These are phyloP conservation scores for Nemotelus pantherinus DNA, from an alignment of 2,888 invertebrate species.

Conservation along the genomic window DNA sequence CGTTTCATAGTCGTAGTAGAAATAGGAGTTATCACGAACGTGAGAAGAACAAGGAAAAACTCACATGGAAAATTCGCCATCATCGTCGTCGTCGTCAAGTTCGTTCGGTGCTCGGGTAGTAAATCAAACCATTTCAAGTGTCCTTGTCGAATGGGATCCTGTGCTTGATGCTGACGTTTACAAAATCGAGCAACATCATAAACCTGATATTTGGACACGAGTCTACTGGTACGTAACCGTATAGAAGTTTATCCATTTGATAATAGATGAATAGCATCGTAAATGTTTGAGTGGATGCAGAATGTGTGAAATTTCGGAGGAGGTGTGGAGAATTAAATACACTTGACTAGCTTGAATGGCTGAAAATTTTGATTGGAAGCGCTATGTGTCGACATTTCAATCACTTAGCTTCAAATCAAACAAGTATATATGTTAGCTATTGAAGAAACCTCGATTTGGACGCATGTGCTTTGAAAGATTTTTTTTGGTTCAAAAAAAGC, in stretches of 20 bases:
- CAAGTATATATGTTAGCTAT: too few species aligned
- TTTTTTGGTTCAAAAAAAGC: too few species aligned
- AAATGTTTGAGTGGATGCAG: not conserved
- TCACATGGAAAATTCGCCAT: conserved; percentile 24
- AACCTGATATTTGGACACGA: conserved; percentile 59
- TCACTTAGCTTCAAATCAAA: too few species aligned
- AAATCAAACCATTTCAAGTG: conserved; percentile 58
- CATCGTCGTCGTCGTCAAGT: not conserved
- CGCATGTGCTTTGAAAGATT: too few species aligned
- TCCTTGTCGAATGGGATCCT: conserved; percentile 59
- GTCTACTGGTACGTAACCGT: conserved; percentile 57
- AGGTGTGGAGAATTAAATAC: too few species aligned
- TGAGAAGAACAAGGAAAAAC: not conserved
- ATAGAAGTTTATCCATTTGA: conserved; percentile 25
- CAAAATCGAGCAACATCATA: conserved; percentile 59
- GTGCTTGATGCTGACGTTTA: conserved; percentile 58
- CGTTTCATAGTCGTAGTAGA: not conserved
- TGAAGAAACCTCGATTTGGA: too few species aligned
- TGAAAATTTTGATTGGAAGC: too few species aligned
- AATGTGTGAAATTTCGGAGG: not conserved
- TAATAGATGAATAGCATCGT: conserved; percentile 10
- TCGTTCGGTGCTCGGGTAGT: conserved; percentile 56
- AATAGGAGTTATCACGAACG: not conserved
- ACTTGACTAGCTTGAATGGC: too few species aligned
- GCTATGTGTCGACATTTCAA: too few species aligned